Evolutionary conservation across 2,797 vertebrate species (phyloP).

Genomic region (Apogon talboti): DNA sequence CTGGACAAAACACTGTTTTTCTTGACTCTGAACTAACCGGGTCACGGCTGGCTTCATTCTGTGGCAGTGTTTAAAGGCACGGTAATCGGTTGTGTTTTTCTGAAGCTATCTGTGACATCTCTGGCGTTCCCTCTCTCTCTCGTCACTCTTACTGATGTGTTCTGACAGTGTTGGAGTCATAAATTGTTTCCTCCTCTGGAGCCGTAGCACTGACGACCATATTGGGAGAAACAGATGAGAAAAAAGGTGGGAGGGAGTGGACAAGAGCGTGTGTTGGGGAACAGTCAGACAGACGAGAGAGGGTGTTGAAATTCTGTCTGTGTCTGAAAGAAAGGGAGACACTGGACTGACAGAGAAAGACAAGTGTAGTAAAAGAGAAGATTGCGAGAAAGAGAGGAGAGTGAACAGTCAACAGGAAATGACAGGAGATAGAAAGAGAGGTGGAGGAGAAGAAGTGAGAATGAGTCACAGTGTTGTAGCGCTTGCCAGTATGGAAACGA

Average conservation of each 20-base stretch:
- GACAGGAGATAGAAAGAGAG: slow-evolving; percentile 23
- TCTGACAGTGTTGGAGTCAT: slow-evolving; percentile 28
- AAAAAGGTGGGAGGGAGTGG: slow-evolving; percentile 17
- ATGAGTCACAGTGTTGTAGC: slow-evolving; percentile 74
- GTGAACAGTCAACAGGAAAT: slow-evolving; percentile 1
- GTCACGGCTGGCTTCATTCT: background rate
- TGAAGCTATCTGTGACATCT: slow-evolving; percentile 50
- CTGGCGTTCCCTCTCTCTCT: slow-evolving; percentile 16
- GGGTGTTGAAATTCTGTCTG: slow-evolving; percentile 19
- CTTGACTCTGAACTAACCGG: too few species aligned
- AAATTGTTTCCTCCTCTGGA: slow-evolving; percentile 47
- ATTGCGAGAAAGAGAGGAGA: background rate
- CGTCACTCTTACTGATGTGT: slow-evolving; percentile 31
- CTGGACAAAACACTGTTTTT: background rate
- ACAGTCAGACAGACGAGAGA: slow-evolving; percentile 8
- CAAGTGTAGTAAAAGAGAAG: background rate
- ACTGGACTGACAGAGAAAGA: slow-evolving; percentile 3
- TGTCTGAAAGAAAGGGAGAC: slow-evolving; percentile 2
- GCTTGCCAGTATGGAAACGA: slow-evolving; percentile 76
- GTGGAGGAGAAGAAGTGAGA: slow-evolving; percentile 54
- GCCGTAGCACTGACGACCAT: slow-evolving; percentile 37
- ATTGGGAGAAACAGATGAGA: slow-evolving; percentile 52
- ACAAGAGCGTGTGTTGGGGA: background rate
- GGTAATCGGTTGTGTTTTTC: slow-evolving; percentile 3
- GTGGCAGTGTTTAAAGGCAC: background rate